Percentiles rank a stretch among this genome's conserved stretches.
phyloP scores from a whole-genome alignment of 2,113 vertebrate genomes.

The Hippopotamus amphibius region DNA sequence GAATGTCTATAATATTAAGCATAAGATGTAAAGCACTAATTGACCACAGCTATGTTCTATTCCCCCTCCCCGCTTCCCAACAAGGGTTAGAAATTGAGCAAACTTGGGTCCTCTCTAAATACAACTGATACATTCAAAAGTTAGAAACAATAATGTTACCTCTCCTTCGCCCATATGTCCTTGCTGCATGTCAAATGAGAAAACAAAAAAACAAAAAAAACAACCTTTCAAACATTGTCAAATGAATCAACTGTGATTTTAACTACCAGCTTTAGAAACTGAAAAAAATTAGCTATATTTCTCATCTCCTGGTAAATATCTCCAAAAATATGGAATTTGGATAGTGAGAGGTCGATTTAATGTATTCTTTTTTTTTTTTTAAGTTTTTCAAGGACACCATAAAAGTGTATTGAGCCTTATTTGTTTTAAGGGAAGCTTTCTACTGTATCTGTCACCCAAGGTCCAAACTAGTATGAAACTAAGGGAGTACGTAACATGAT shows the following conservation, averaged over 20 bases:
- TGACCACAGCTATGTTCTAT: conserved; percentile 60
- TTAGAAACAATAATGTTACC: conserved; percentile 95
- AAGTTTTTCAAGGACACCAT: conserved; percentile 58
- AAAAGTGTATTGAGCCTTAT: conserved; percentile 10
- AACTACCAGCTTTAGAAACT: conserved; percentile 73
- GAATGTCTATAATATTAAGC: conserved; percentile 61
- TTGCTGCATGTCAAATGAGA: conserved; percentile 98
- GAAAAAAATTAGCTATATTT: neutral
- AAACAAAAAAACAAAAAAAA: conserved; percentile 87
- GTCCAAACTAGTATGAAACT: conserved; percentile 21
- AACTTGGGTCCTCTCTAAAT: conserved; percentile 81
- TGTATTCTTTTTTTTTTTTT: neutral
- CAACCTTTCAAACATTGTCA: conserved; percentile 92
- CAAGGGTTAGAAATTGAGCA: conserved; percentile 67
- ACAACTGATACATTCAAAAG: conserved; percentile 89
- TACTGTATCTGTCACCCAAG: neutral
- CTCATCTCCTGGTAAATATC: neutral
- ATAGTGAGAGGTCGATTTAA: conserved; percentile 24
- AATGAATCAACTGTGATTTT: conserved; percentile 84
- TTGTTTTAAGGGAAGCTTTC: conserved; percentile 43
- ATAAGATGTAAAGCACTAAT: conserved; percentile 64
- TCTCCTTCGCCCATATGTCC: conserved; percentile 99
- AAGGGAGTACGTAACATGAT: neutral
- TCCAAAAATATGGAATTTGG: conserved; percentile 59
- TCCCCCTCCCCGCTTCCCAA: conserved; percentile 50